Evolutionary conservation across 2,113 vertebrate genomes (phyloP).

Genomic region (Scomber scombrus): DNA sequence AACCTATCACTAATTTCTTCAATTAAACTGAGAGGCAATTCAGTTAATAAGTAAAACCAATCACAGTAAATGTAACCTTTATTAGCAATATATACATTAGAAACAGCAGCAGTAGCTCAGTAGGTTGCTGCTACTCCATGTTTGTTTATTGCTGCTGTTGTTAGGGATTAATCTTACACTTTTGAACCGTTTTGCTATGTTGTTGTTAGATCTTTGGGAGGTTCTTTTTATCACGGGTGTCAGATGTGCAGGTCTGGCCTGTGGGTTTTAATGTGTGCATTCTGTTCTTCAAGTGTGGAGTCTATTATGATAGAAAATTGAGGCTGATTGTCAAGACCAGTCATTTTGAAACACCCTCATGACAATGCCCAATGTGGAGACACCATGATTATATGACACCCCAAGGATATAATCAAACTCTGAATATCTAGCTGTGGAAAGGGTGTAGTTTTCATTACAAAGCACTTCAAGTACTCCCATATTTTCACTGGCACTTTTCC

Average conservation of each 20-base stretch:
- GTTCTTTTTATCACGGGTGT: conserved; percentile 11
- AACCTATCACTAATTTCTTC: not conserved
- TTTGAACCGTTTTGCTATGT: not conserved
- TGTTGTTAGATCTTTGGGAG: not conserved
- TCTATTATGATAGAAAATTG: not conserved
- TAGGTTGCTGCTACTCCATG: not conserved
- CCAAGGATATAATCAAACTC: not conserved
- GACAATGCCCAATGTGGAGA: not conserved
- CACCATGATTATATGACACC: conserved; percentile 15
- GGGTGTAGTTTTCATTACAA: conserved; percentile 4
- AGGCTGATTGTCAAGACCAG: not conserved
- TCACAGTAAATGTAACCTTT: not conserved
- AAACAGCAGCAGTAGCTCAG: not conserved
- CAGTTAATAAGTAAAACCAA: not conserved
- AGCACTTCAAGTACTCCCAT: conserved; percentile 17
- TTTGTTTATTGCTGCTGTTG: conserved; percentile 5
- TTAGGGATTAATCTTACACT: not conserved
- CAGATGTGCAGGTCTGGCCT: not conserved
- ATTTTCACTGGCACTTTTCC: conserved; percentile 23
- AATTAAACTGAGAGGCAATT: not conserved
- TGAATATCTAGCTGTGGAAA: conserved; percentile 22
- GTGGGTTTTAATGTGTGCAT: not conserved
- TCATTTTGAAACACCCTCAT: not conserved
- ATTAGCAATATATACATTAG: not conserved
- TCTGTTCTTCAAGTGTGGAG: not conserved